These are phyloP conservation scores for Aleadryas rufinucha DNA, from an alignment of 2,113 vertebrate genomes.

Conservation along the genomic window DNA sequence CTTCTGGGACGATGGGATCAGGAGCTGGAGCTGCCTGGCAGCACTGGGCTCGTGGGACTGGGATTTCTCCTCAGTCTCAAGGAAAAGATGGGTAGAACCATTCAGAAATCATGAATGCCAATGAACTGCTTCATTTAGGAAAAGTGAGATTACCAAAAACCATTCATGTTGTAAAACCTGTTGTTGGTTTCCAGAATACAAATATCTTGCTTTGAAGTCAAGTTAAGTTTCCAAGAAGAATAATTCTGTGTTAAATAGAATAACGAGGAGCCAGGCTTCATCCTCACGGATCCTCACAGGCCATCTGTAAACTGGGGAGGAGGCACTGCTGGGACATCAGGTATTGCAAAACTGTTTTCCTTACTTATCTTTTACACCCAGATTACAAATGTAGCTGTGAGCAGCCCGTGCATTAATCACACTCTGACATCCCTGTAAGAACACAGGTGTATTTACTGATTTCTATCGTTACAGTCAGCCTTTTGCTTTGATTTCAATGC, in stretches of 20 bases:
- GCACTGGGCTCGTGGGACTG: neutral
- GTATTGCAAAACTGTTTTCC: neutral
- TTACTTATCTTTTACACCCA: neutral
- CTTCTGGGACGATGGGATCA: neutral
- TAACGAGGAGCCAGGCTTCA: neutral
- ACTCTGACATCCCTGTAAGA: neutral
- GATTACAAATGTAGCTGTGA: neutral
- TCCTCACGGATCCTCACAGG: neutral
- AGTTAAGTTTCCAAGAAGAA: neutral
- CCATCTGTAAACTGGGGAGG: accelerated
- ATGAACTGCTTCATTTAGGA: neutral
- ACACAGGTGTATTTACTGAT: neutral
- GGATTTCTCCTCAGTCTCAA: neutral
- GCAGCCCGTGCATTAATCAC: neutral
- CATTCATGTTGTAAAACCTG: neutral
- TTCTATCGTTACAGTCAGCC: neutral
- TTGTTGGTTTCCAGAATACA: neutral
- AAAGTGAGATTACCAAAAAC: neutral
- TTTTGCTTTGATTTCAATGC: neutral
- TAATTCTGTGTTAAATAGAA: neutral
- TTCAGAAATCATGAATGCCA: neutral
- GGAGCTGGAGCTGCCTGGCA: neutral
- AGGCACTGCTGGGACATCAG: neutral
- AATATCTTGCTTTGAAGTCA: neutral
- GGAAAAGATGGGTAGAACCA: neutral